These are phyloP conservation scores for Rhynchophorus ferrugineus DNA, from an alignment of 1,140 invertebrate genomes.

Conservation along the genomic window DNA sequence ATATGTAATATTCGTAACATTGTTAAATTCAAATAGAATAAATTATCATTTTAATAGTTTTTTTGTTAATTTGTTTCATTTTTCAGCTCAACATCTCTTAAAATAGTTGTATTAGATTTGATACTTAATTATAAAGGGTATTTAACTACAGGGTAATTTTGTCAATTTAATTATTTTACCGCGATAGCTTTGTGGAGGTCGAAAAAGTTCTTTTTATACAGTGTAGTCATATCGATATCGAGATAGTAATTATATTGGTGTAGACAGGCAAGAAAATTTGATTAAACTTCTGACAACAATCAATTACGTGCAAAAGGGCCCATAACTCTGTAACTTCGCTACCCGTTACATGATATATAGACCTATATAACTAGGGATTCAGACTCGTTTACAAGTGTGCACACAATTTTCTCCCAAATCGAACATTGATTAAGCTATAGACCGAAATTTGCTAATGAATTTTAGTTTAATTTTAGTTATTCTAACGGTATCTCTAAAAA, in stretches of 20 bases:
- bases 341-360: slow-evolving; percentile 18
- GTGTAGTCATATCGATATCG: slow-evolving; percentile 15
- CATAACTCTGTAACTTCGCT: slow-evolving; percentile 16
- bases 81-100: no score
- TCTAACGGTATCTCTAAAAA: no score
- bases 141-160: no score
- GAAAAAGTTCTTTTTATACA: slow-evolving; percentile 7
- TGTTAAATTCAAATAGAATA: no score
- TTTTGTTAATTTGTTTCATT: no score
- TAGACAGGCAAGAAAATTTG: slow-evolving; percentile 18
- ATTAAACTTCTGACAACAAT: slow-evolving; percentile 23
- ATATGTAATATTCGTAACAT: no score
- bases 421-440: slow-evolving; percentile 5
- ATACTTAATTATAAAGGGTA: no score
- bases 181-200: no score
- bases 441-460: slow-evolving; percentile 6
- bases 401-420: slow-evolving; percentile 10
- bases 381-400: slow-evolving; percentile 14
- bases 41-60: no score
- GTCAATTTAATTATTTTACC: no score
- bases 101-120: no score
- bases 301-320: slow-evolving; percentile 18
- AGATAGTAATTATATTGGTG: slow-evolving; percentile 16
- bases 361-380: slow-evolving; percentile 5
- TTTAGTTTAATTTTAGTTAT: not conserved